Conservation (phyloP, 2,113 vertebrate species). For the Dunckerocampus dactyliophorus region DNA sequence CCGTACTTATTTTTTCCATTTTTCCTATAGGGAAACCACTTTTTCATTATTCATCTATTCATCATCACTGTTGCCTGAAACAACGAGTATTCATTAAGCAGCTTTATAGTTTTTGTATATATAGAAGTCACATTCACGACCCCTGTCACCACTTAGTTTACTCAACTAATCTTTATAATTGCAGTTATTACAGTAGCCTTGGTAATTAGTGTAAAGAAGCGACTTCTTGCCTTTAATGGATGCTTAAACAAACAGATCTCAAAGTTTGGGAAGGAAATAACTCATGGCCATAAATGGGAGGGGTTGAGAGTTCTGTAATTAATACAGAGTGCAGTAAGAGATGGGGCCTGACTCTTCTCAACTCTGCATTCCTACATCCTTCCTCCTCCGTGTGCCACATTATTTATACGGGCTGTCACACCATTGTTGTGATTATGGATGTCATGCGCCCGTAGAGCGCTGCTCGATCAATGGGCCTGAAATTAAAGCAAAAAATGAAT, state of each 20-base stretch:
- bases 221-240: conserved; percentile 57
- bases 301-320: conserved; percentile 66
- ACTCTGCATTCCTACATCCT: conserved; percentile 36
- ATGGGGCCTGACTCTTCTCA: conserved; percentile 55
- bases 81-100: conserved; percentile 16
- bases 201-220: conserved; percentile 58
- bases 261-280: conserved; percentile 63
- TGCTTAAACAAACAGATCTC: conserved; percentile 71
- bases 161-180: conserved; percentile 66
- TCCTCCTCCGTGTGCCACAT: conserved; percentile 54
- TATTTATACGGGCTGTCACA: conserved; percentile 77
- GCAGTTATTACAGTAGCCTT: conserved; percentile 58
- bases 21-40: too few species aligned
- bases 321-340: conserved; percentile 69
- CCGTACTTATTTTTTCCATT: too few species aligned
- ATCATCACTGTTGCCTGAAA: conserved; percentile 17
- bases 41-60: conserved; percentile 25
- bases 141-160: conserved; percentile 53
- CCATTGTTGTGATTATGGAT: conserved; percentile 82
- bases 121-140: conserved; percentile 42
- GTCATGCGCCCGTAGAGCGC: conserved; percentile 75
- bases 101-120: conserved; percentile 23
- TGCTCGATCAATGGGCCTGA: conserved; percentile 79
- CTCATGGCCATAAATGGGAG: conserved; percentile 63
- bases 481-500: conserved; percentile 82